Conservation (phyloP, 2,797 vertebrate species). For the Mastacembelus armatus region DNA sequence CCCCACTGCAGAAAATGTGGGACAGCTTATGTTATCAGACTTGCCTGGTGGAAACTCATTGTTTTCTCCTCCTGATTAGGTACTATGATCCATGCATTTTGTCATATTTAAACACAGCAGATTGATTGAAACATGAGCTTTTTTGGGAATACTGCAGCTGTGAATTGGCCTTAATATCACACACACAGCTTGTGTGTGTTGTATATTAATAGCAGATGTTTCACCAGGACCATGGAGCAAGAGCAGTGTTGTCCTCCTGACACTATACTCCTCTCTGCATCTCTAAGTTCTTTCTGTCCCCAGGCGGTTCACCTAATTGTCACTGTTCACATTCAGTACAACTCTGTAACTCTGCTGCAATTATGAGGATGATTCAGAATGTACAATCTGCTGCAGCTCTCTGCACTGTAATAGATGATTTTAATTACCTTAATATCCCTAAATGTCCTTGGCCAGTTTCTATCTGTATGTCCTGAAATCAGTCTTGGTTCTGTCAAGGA, state of each 20-base stretch:
- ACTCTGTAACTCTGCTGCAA: conserved; percentile 53
- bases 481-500: conserved; percentile 36
- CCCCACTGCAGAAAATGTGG: background rate
- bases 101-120: background rate
- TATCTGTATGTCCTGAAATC: conserved; percentile 32
- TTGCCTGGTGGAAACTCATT: background rate
- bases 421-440: conserved; percentile 65
- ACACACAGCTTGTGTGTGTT: conserved; percentile 23
- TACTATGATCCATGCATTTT: conserved; percentile 2
- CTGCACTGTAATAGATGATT: conserved; percentile 46
- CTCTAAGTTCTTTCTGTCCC: conserved; percentile 18
- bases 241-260: conserved; percentile 42
- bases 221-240: conserved; percentile 19
- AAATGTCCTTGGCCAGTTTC: conserved; percentile 61
- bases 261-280: conserved; percentile 49
- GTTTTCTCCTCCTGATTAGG: background rate
- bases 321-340: conserved; percentile 51
- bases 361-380: conserved; percentile 62
- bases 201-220: conserved; percentile 47
- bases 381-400: conserved; percentile 55
- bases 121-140: conserved; percentile 3
- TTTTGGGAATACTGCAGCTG: background rate
- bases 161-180: conserved; percentile 11
- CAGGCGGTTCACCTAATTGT: conserved; percentile 44
- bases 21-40: background rate